Evolutionary conservation across 2,113 vertebrate species (phyloP), one percentile per base, ranked within the genome.

Genomic region (Malurus melanocephalus): DNA sequence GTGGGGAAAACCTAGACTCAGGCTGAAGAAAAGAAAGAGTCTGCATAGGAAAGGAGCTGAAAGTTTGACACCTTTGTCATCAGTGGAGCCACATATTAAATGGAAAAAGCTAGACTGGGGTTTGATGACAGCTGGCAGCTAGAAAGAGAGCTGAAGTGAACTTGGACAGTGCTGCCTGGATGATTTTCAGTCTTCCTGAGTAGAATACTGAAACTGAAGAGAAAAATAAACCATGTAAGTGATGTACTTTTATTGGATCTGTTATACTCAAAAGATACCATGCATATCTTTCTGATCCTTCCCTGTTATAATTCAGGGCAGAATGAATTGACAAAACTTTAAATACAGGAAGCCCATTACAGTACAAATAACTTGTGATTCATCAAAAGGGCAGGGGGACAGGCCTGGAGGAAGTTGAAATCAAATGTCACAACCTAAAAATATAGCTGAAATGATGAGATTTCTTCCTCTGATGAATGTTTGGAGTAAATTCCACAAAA

Each of bases 381-480:
- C 85, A 96, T 89, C 85, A 85, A 84, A 95, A 95, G 85, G 85
- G 73, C 91, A 86, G 73, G 42, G 43, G 13, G 23, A 85, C 57
- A 81, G 49, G 85, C 83, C 33, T 80, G 80, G 49, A 90, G 88
- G 91, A 95, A 93, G 80, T 24, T 80, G 76, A 85, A 93, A 45
- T 88, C 72, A 95, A 96, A 95, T 91, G 87, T 71, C 89, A 83
- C 18, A 52, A 78, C 88, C 91, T 81, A 93, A 96, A 95, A 94
- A 93, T 95, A 93, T 7, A 91, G 91, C 57, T 91, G 80, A 88
- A 92, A 83, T n/a, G 11, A 86, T 93, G 76, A 78, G 7, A 30
- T 94, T 83, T 92, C 82, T 78, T 93, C 80, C 82, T 89, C 57
- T 85, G 83, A 71, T 77, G 73, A 93, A 74, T 92, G 67, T 89